A percentile compares a stretch with the other conserved stretches of the same genome.
These are phyloP conservation scores for Diplodus puntazzo DNA, from an alignment of 2,797 vertebrate species.

Conservation along the genomic window DNA sequence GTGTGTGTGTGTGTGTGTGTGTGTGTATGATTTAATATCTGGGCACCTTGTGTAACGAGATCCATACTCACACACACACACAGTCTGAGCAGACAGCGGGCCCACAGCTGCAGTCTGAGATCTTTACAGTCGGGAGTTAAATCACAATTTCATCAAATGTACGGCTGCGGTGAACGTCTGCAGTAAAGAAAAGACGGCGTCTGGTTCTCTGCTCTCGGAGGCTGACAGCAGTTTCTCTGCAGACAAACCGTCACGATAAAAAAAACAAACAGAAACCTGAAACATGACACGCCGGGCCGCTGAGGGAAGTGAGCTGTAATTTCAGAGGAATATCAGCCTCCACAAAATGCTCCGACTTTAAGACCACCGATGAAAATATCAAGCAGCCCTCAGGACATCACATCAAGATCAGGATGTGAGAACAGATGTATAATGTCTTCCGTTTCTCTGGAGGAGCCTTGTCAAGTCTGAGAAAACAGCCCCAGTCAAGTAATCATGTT, in stretches of 20 bases:
- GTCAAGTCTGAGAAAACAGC: not conserved
- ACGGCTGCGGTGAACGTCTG: not conserved
- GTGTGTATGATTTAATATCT: slow-evolving; percentile 52
- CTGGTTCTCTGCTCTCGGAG: not conserved
- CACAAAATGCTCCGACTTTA: not conserved
- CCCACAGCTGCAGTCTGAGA: slow-evolving; percentile 27
- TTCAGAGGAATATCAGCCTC: not conserved
- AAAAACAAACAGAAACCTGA: slow-evolving; percentile 8
- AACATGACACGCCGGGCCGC: slow-evolving; percentile 14
- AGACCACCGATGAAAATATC: not conserved
- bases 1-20: slow-evolving; percentile 20
- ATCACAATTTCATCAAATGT: slow-evolving; percentile 15
- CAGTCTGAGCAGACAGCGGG: slow-evolving; percentile 25
- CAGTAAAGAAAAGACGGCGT: not conserved
- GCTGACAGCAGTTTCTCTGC: not conserved
- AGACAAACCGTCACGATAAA: not conserved
- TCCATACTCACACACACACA: slow-evolving; percentile 26
- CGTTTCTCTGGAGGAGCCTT: slow-evolving; percentile 9
- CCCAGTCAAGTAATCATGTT: not conserved
- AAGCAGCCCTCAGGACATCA: not conserved
- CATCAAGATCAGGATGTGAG: not conserved
- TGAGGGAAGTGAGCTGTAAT: slow-evolving; percentile 2
- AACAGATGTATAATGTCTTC: not conserved
- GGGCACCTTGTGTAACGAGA: slow-evolving; percentile 62
- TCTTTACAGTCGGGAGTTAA: not conserved